Base-by-base conservation (phyloP, 2,888 invertebrate genomes). In the Watsonalla binaria region DNA sequence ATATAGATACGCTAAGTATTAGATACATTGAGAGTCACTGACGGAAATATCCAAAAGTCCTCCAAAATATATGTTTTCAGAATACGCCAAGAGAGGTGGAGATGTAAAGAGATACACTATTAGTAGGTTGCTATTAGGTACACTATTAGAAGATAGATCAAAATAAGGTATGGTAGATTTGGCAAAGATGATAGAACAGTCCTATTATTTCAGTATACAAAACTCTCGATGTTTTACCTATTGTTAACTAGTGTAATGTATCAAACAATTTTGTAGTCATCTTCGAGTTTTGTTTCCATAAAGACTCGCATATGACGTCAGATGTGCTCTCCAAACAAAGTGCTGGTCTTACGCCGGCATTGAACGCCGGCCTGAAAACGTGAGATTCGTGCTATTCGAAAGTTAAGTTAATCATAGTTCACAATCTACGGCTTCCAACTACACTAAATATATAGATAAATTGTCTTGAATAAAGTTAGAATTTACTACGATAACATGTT, bases 41-140 rank as follows among this genome's bases (percentile, higher is more conserved):
- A 82, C 76, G 84, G 85, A 84, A 81, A 80, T 85, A 85, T 85
- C 84, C 84, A 85, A 85, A 85, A 86, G 74, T 80, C 77, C 69
- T 86, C 84, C 80, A 86, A 86, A 86, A 85, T 80, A 84, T 79
- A 80, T 76, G 66, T 72, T 74, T 76, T 78, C 74, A 73, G 77
- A 78, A 77, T 78, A 76, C 71, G 71, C 76, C 72, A 74, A 70
- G 70, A 77, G 76, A n/a, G 66, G 66, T 24, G 24, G 24, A 24
- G 24, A 76, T 79, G 72, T 74, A 71, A 67, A 70, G 59, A 66
- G 63, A 74, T 67, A 59, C 55, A 62, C 42, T 42, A 42, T 24
- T 37, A 37, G 60, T 68, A 62, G 60, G 66, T 56, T n/a, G n/a
- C n/a, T n/a, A n/a, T n/a, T n/a, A 66, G 58, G 58, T 64, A 65